Percentiles rank a stretch among this genome's conserved stretches.
Conservation (phyloP, 2,797 vertebrate species). For the Sciaenops ocellatus region DNA sequence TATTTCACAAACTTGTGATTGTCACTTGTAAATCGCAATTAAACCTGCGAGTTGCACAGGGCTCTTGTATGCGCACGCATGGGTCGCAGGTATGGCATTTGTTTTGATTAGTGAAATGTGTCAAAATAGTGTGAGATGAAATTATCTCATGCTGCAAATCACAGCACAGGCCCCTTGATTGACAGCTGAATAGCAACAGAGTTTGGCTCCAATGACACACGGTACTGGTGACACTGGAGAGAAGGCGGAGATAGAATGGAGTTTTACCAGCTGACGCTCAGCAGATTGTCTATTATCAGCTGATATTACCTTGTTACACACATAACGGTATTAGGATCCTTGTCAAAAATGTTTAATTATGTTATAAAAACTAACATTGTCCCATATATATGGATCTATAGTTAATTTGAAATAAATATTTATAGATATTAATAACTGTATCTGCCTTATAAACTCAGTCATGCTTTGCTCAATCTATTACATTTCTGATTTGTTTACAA, state of each 20-base stretch:
- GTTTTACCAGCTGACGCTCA: conserved; percentile 1
- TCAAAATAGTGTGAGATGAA: background rate
- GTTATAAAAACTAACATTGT: background rate
- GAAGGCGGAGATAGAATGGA: background rate
- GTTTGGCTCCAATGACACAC: background rate
- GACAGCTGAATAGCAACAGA: background rate
- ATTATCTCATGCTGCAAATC: background rate
- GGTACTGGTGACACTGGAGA: background rate
- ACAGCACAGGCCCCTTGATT: background rate
- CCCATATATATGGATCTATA: no score
- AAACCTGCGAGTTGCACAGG: background rate
- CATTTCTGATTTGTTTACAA: background rate
- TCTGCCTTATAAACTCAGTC: background rate
- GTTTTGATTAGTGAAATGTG: background rate
- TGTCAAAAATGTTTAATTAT: background rate
- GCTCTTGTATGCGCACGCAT: background rate
- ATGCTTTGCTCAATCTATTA: background rate
- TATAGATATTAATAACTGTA: background rate
- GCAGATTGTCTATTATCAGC: background rate
- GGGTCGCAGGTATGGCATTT: background rate
- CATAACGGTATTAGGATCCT: background rate
- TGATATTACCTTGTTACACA: background rate
- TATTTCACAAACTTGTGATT: background rate
- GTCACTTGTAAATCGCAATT: background rate
- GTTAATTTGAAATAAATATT: background rate